Conservation (phyloP, 1,140 invertebrate genomes). For the Drosophila asahinai region DNA sequence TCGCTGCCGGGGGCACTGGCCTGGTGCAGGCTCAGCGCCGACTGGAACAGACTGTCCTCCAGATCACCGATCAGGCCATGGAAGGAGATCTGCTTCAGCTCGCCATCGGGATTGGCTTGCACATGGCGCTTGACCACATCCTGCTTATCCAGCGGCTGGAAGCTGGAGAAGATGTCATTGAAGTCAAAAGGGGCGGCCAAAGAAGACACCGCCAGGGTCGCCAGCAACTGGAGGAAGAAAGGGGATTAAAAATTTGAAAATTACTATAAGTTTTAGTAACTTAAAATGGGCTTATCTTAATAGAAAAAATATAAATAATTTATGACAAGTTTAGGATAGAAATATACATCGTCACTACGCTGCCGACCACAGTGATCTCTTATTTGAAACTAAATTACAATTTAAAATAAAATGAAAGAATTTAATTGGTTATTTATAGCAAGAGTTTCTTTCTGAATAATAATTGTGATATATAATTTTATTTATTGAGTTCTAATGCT, state of each 20-base stretch:
- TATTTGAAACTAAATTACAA: neutral
- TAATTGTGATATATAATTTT: neutral
- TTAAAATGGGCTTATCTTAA: neutral
- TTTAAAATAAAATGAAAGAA: too few relatives aligned
- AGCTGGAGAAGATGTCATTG: slow-evolving; percentile 46
- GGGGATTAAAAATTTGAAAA: neutral
- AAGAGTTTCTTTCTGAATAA: neutral
- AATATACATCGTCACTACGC: too few relatives aligned
- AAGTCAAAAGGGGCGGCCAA: slow-evolving; percentile 60
- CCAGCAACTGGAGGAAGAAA: slow-evolving; percentile 31
- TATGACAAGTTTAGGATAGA: too few relatives aligned
- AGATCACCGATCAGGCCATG: slow-evolving; percentile 71
- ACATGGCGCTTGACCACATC: slow-evolving; percentile 74
- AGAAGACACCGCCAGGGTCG: slow-evolving; percentile 23
- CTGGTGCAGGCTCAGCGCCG: slow-evolving; percentile 62
- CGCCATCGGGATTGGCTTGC: slow-evolving; percentile 54
- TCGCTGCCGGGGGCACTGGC: slow-evolving; percentile 47
- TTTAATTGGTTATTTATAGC: too few relatives aligned
- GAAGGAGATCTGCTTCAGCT: slow-evolving; percentile 76
- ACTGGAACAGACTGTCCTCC: slow-evolving; percentile 75
- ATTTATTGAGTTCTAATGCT: neutral
- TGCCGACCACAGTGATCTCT: too few relatives aligned
- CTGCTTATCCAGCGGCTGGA: slow-evolving; percentile 45
- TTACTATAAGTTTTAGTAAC: neutral
- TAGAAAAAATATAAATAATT: too few relatives aligned